Conservation (phyloP, 2,888 invertebrate genomes). For the Drosophila robusta region DNA sequence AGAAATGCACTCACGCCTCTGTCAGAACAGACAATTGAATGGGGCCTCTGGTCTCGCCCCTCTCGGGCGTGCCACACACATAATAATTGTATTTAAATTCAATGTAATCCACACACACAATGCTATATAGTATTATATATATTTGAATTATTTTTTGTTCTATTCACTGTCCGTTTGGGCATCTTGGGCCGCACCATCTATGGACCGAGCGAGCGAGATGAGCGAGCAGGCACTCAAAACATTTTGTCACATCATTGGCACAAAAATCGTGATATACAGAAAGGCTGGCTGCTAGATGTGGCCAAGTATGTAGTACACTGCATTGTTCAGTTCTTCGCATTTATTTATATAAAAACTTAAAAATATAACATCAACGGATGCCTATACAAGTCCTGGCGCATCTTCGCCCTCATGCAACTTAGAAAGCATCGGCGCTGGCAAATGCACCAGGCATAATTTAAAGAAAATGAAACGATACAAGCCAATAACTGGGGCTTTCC, state of each 20-base stretch:
- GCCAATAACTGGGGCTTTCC: slow-evolving; percentile 9
- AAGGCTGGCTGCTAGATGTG: slow-evolving; percentile 37
- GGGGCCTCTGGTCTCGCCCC: not conserved
- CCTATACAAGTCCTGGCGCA: slow-evolving; percentile 77
- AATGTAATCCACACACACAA: slow-evolving; percentile 62
- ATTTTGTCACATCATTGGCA: slow-evolving; percentile 71
- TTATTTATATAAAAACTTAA: slow-evolving; percentile 79
- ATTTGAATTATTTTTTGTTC: slow-evolving; percentile 29
- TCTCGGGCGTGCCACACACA: not conserved
- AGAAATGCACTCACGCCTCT: slow-evolving; percentile 43
- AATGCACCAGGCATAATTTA: slow-evolving; percentile 67
- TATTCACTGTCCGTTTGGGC: slow-evolving; percentile 32
- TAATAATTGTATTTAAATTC: slow-evolving; percentile 55
- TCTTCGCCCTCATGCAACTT: slow-evolving; percentile 54
- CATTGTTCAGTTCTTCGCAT: slow-evolving; percentile 68
- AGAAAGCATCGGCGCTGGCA: slow-evolving; percentile 48
- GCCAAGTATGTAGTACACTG: slow-evolving; percentile 49
- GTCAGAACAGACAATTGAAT: slow-evolving; percentile 5
- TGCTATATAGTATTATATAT: slow-evolving; percentile 6
- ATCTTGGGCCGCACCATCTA: slow-evolving; percentile 78
- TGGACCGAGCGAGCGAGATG: slow-evolving; percentile 69
- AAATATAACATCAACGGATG: slow-evolving; percentile 74
- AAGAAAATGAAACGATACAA: slow-evolving; percentile 70
- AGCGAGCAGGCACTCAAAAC: slow-evolving; percentile 49
- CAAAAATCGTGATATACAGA: slow-evolving; percentile 47